Conservation (phyloP, 2,113 vertebrate species). For the Herpailurus yagouaroundi region DNA sequence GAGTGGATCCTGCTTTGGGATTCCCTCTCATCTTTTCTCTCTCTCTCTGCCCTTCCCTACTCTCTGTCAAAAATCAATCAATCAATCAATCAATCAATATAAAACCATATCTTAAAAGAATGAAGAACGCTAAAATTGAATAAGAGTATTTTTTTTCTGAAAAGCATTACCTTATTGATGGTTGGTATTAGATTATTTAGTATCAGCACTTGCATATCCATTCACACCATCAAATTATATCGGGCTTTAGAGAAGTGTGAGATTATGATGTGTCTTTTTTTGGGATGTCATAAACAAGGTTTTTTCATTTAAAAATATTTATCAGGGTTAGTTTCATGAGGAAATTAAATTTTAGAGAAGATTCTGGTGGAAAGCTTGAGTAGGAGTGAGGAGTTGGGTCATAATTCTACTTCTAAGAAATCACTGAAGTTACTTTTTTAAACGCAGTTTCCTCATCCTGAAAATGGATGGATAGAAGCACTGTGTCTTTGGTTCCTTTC, state of each 20-base stretch:
- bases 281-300: background rate
- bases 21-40: too few species aligned
- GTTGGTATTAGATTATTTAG: background rate
- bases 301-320: background rate
- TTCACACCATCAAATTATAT: background rate
- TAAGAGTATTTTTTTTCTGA: background rate
- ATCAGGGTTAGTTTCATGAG: background rate
- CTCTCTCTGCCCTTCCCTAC: too few species aligned
- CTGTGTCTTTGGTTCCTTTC: background rate
- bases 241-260: background rate
- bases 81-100: too few species aligned
- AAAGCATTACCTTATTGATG: background rate
- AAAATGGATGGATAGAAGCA: background rate
- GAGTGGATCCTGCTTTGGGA: too few species aligned
- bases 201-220: background rate
- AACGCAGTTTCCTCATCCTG: background rate
- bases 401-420: background rate
- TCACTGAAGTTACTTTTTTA: background rate
- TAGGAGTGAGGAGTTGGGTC: background rate
- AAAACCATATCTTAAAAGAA: too few species aligned
- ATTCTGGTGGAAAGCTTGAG: background rate
- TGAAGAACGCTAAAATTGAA: background rate
- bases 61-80: too few species aligned
- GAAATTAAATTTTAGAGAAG: background rate
- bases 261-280: background rate